Percentiles rank a stretch among this genome's conserved stretches.
Conservation (phyloP, 2,113 vertebrate species). For the Oreochromis spilurus region DNA sequence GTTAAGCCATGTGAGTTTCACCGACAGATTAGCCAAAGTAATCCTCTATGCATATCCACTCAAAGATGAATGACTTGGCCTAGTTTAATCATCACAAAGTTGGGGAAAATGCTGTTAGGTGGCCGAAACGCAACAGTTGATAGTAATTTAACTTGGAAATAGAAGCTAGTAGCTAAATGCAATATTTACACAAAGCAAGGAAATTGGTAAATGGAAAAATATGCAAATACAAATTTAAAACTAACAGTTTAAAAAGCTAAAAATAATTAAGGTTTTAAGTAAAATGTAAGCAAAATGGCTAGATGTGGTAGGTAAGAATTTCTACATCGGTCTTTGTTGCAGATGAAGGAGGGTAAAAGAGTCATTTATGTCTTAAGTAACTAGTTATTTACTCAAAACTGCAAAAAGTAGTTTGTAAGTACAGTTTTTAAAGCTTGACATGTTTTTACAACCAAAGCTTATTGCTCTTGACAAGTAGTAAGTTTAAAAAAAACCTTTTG, state of each 20-base stretch:
- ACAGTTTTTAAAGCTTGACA: background rate
- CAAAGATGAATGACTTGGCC: background rate
- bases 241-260: background rate
- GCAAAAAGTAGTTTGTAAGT: background rate
- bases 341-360: background rate
- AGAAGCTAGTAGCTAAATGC: background rate
- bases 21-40: conserved; percentile 11
- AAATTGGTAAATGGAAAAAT: background rate
- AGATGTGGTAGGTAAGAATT: background rate
- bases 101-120: background rate
- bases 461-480: background rate
- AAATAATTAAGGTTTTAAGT: background rate
- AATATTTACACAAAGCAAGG: background rate
- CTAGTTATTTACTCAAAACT: background rate
- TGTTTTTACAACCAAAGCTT: background rate
- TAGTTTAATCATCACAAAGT: background rate
- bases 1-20: conserved; percentile 28
- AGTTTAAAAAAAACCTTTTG: background rate
- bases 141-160: background rate
- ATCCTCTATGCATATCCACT: background rate
- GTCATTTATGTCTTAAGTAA: background rate
- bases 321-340: background rate
- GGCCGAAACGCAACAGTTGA: background rate
- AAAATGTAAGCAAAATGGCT: background rate
- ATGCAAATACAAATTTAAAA: background rate